phyloP scores from a whole-genome alignment of 2,888 invertebrate species.

The Caradrina kadenii region DNA sequence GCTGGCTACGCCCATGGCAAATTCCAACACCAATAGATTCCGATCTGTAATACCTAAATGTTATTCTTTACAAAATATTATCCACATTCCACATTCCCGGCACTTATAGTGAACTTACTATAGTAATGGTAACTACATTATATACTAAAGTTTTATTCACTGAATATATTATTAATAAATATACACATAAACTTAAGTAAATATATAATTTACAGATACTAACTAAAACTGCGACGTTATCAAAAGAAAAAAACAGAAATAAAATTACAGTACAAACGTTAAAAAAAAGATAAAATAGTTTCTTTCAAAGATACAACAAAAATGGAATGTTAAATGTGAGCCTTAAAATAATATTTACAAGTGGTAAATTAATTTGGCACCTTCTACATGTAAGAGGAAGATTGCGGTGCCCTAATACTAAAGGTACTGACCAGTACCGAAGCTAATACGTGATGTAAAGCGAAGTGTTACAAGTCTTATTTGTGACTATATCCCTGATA shows the following conservation, averaged over 20 bases:
- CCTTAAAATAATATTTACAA: constrained; percentile 70
- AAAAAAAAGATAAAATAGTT: constrained; percentile 22
- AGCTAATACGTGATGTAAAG: constrained; percentile 64
- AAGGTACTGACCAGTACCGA: constrained; percentile 61
- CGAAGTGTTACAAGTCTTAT: constrained; percentile 66
- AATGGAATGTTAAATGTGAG: constrained; percentile 66
- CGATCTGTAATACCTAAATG: constrained; percentile 41
- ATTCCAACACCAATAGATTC: constrained; percentile 43
- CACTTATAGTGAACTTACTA: constrained; percentile 74
- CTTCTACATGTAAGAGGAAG: constrained; percentile 61
- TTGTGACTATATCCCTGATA: constrained; percentile 65
- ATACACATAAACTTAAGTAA: constrained; percentile 48
- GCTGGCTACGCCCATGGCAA: constrained; percentile 17
- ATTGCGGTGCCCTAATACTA: constrained; percentile 65
- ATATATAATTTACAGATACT: constrained; percentile 44
- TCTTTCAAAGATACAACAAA: constrained; percentile 45
- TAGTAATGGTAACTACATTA: constrained; percentile 75
- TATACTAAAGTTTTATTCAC: constrained; percentile 60
- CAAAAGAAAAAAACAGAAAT: constrained; percentile 15
- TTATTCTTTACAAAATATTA: constrained; percentile 61
- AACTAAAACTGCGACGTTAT: constrained; percentile 21
- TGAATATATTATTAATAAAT: constrained; percentile 51
- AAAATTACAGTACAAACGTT: constrained; percentile 12
- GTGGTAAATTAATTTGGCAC: constrained; percentile 68
- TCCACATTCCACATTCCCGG: constrained; percentile 88